Base-by-base conservation (phyloP, 2,888 invertebrate species). In the Petrolisthes cinctipes region DNA sequence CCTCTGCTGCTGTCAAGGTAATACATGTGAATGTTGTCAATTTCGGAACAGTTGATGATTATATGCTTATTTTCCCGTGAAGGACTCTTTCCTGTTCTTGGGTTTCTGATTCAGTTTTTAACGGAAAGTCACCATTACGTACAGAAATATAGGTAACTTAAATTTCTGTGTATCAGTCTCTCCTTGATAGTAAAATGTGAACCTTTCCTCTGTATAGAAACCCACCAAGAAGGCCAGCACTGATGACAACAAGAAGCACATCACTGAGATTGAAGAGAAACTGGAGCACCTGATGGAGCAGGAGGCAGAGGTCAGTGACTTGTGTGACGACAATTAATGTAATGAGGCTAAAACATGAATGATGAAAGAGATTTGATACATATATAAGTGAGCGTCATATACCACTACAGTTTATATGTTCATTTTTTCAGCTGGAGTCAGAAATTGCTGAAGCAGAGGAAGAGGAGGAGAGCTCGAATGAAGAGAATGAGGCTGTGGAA, bases 211-310 rank as follows among this genome's bases (percentile, higher is more conserved):
- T 56, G 5, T 68, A 0, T 23, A 84, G 23, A 78, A 78, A 20
- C 17, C 6, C 14, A 54, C 37, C 23, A 83, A 87, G 81, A 87
- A 87, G 61, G 81, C 84, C n/a, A 20, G 73, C n/a, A 56, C 80
- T 4, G 87, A 84, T 7, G 20, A 51, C 4, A 57, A 88, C 5
- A 88, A 85, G 57, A 88, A 88, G 17, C 85, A 85, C 68, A 53
- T 89, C n/a, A 82, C 73, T 9, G 83, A 88, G 20, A 90, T 90
- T 53, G 88, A 90, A 76, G 80, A 86, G 83, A 90, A 88, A 37
- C 81, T 90, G 56, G 86, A 90, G 14, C 73, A 83, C n/a, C 68
- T 90, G 6, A 79, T 85, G 23, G 83, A 88, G 9, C 20, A 86
- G 51, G 90, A 90, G 71, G 86, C 73, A 4, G 90, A 88, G 90